A percentile compares a stretch with the other conserved stretches of the same genome.
Evolutionary conservation across 2,888 invertebrate species (phyloP).

Genomic region (Agrochola circellaris): DNA sequence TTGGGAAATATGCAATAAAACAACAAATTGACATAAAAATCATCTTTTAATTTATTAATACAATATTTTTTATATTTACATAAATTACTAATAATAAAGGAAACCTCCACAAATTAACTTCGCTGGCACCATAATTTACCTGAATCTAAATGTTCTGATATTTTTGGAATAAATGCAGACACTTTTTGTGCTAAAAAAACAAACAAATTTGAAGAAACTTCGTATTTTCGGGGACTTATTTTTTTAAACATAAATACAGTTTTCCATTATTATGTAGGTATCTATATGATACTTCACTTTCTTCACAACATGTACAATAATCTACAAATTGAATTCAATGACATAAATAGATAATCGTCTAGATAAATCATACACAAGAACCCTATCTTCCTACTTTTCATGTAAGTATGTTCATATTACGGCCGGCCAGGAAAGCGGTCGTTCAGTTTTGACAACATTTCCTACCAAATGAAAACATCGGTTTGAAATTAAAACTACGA

Average conservation of each 20-base stretch:
- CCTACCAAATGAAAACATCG: background rate
- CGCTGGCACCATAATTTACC: conserved; percentile 66
- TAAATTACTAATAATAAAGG: conserved; percentile 80
- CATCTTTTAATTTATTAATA: conserved; percentile 85
- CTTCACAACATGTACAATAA: conserved; percentile 8
- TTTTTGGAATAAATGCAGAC: conserved; percentile 61
- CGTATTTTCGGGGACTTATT: conserved; percentile 5
- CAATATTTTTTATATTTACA: conserved; percentile 86
- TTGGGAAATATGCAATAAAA: conserved; percentile 41
- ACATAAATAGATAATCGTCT: background rate
- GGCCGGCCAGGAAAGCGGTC: background rate
- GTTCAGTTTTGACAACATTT: background rate
- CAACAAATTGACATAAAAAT: conserved; percentile 77
- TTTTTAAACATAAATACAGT: conserved; percentile 9
- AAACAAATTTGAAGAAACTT: conserved; percentile 25
- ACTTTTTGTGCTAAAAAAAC: conserved; percentile 52
- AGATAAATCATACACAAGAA: background rate
- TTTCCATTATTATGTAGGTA: conserved; percentile 34
- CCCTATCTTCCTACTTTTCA: background rate
- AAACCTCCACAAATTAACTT: conserved; percentile 63
- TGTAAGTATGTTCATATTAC: background rate
- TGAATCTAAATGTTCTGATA: conserved; percentile 40
- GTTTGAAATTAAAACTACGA: conserved; percentile 11
- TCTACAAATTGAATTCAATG: conserved; percentile 15
- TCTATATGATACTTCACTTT: conserved; percentile 22